Evolutionary conservation across 2,888 invertebrate genomes (phyloP), one percentile per base, ranked within the genome.

Genomic region (Metalampra italica): DNA sequence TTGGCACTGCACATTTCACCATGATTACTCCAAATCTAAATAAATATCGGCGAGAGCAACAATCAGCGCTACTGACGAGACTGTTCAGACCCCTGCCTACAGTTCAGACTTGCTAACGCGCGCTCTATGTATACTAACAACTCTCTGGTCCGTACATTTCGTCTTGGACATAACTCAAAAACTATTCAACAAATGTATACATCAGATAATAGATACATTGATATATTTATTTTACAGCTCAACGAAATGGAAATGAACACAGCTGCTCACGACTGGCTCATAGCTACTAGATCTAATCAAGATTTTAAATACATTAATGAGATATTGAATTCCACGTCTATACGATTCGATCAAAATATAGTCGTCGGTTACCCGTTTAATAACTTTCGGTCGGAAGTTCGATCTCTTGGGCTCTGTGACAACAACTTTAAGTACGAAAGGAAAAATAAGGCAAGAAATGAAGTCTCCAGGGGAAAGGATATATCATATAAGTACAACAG

Each of bases 271-370:
- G 89, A 89, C 55, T 87, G 86, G 86, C 60, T 88, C 2, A 57
- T 89, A 9, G 54, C 71, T 15, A 60, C 76, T 1, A 67, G 71
- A 58, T 77, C 82, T 0, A 62, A 70, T 7, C 54, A 65, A 45
- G 81, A 86, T 51, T 70, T 78, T 36, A 64, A 64, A 45, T 51
- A 61, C 12, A 68, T 86, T 9, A 85, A 78, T 50, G 64, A 65
- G 12, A 63, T 83, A 47, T 60, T 88, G 7, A 86, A 86, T 50
- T 64, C 63, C 9, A 81, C 83, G 0, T 67, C 75, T 0, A 59
- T 88, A 15, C 70, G 84, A 0, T 89, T 84, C 49, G 86, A 89
- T 54, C 84, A 87, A 56, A 83, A 82, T 43, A 64, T 88, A 7
- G 59, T 83, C 1, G 73, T 78, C 4, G 71, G 71, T 1, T 82